phyloP scores from a whole-genome alignment of 2,113 vertebrate genomes.

The Mionectes macconnelli region DNA sequence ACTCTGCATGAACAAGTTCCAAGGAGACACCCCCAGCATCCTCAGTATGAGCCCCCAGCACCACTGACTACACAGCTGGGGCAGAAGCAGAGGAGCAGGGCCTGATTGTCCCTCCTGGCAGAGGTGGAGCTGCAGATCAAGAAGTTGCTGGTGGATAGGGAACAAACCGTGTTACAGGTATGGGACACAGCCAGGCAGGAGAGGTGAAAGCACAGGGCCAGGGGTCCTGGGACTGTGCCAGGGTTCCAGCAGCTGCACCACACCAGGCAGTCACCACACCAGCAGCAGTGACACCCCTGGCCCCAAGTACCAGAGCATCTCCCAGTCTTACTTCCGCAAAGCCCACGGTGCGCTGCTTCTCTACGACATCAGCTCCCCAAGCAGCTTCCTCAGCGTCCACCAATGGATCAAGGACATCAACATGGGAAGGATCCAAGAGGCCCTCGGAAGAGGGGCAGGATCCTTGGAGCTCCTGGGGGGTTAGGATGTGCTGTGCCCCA shows the following conservation, averaged over 20 bases:
- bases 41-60: slow-evolving; percentile 59
- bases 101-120: no score
- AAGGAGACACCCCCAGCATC: slow-evolving; percentile 67
- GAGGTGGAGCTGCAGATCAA: slow-evolving; percentile 82
- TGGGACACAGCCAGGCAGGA: slow-evolving; percentile 81
- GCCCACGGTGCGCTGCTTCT: slow-evolving; percentile 75
- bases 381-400: slow-evolving; percentile 75
- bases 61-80: slow-evolving; percentile 8
- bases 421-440: not conserved
- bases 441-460: not conserved
- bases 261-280: not conserved
- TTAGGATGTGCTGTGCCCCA: not conserved
- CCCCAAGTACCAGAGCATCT: slow-evolving; percentile 74
- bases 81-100: not conserved
- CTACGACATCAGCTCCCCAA: slow-evolving; percentile 74
- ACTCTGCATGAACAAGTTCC: slow-evolving; percentile 74
- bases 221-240: no score
- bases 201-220: slow-evolving; percentile 25
- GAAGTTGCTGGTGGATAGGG: slow-evolving; percentile 77
- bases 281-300: rapidly evolving
- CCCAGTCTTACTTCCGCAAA: slow-evolving; percentile 76
- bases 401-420: slow-evolving; percentile 78
- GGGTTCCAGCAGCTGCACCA: not conserved
- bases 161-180: slow-evolving; percentile 74
- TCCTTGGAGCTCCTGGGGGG: no score